Base-by-base conservation (phyloP, 2,113 vertebrate species). In the Tyrannus savana region DNA sequence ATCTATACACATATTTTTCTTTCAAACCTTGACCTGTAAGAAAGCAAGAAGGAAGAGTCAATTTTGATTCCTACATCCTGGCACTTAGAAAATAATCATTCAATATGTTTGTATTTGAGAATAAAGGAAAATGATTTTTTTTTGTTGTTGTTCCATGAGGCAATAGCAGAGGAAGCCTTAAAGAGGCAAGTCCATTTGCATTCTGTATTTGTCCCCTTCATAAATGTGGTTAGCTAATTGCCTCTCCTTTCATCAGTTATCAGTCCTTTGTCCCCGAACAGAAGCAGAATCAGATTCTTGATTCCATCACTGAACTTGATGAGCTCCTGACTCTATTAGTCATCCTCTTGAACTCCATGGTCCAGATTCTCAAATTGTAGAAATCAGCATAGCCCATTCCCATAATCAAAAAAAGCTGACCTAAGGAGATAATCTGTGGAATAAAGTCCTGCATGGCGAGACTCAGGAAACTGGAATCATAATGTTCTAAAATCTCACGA, bases 1-100 rank as follows among this genome's bases (percentile, higher is more conserved):
- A 89, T 74, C 73, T 80, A 60, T 53, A 72, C 24, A 66, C 24
- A 18, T 41, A 76, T 92, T 97, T 95, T 94, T 91, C 85, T 91
- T 96, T 95, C 87, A 97, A 95, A 90, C 76, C 77, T 97, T 96
- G 88, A 97, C 96, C 86, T 33, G 28, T 83, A 89, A 90, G 79
- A 95, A 90, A 91, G 87, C 73, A 89, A 96, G 92, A 95, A 92
- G 87, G 82, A 89, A 97, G 84, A 93, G 46, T 93, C 71, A 90
- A 86, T 97, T 96, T 96, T 89, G 94, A 95, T 77, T 69, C 41
- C 42, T 76, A 67, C 25, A 82, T 96, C 81, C 90, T 96, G 80
- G 76, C 91, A 90, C 24, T 84, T 87, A 91, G 28, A 91, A 35
- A 94, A 93, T 95, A 95, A 95, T 62, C 5, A 71, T 53, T 69